These are phyloP conservation scores for Catostomus latipinnis DNA, from an alignment of 2,797 vertebrate species.

Conservation along the genomic window DNA sequence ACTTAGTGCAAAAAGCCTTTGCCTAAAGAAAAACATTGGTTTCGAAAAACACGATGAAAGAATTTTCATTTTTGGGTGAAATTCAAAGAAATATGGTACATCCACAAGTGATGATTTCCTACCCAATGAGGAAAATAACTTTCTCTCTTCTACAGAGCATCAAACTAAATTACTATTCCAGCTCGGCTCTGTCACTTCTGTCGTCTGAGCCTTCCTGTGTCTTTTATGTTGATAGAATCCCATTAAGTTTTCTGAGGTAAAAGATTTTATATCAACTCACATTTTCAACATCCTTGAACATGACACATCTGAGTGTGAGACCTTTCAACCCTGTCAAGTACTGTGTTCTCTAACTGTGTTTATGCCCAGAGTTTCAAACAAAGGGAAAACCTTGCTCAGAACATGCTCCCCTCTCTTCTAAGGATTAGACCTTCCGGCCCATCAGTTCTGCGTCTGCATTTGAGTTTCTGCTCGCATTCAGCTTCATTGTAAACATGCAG, in stretches of 20 bases:
- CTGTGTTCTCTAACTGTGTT: conserved; percentile 20
- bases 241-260: conserved; percentile 34
- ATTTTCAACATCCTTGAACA: conserved; percentile 39
- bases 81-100: no score
- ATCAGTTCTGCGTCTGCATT: conserved; percentile 13
- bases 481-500: conserved; percentile 31
- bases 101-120: no score
- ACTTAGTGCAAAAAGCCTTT: no score
- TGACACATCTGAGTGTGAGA: conserved; percentile 22
- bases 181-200: not conserved
- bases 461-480: conserved; percentile 23
- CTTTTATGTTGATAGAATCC: conserved; percentile 9
- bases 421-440: conserved; percentile 39
- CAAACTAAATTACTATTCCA: not conserved
- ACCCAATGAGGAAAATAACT: not conserved
- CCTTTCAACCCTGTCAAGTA: conserved; percentile 41
- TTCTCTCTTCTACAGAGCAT: not conserved
- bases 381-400: conserved; percentile 38
- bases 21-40: no score
- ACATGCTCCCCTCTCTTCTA: conserved; percentile 11
- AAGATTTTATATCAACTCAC: conserved; percentile 7
- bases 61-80: no score
- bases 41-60: no score
- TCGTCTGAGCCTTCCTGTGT: not conserved
- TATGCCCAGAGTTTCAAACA: conserved; percentile 20